Conservation (phyloP, 2,888 invertebrate genomes). For the Diarsia mendica region DNA sequence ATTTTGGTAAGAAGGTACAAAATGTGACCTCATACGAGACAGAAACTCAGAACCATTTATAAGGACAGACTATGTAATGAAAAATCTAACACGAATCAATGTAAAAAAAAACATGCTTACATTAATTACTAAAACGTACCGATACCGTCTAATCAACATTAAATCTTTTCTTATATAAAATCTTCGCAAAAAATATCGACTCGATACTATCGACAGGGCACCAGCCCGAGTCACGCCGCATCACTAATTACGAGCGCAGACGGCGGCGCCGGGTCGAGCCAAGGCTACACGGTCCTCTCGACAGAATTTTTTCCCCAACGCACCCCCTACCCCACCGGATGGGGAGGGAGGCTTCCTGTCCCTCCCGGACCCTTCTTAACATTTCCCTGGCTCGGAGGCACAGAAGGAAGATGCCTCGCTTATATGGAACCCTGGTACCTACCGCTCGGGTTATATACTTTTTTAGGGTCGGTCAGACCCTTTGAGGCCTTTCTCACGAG, state of each 20-base stretch:
- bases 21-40: background rate
- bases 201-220: constrained; percentile 75
- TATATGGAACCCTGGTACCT: constrained; percentile 87
- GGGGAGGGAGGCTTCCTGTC: constrained; percentile 82
- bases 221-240: constrained; percentile 80
- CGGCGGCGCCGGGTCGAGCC: constrained; percentile 86
- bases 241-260: constrained; percentile 89
- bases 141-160: background rate
- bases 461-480: constrained; percentile 88
- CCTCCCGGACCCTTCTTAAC: constrained; percentile 89
- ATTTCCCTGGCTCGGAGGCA: constrained; percentile 88
- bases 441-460: constrained; percentile 87
- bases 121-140: background rate
- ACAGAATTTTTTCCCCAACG: constrained; percentile 87
- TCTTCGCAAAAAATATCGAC: constrained; percentile 56
- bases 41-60: background rate
- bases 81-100: background rate
- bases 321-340: constrained; percentile 82
- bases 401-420: constrained; percentile 87
- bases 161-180: background rate
- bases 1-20: no score
- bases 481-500: constrained; percentile 83
- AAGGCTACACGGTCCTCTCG: constrained; percentile 87
- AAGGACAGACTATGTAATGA: background rate
- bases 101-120: background rate